phyloP scores from a whole-genome alignment of 2,113 vertebrate species.

The Pungitius pungitius region DNA sequence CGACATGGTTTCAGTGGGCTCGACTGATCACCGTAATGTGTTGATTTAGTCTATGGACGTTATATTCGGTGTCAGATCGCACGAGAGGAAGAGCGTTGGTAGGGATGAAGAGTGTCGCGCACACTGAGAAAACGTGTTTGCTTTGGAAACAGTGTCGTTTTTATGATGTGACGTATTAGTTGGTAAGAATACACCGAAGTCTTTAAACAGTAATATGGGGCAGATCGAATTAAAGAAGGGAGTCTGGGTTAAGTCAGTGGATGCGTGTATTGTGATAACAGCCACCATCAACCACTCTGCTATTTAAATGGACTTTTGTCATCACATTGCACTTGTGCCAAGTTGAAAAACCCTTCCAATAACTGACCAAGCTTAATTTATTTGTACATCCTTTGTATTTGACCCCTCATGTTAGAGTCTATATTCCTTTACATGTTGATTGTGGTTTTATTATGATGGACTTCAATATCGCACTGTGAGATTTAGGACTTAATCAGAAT shows the following conservation, averaged over 20 bases:
- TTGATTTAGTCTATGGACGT: slow-evolving; percentile 35
- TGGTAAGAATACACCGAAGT: neutral
- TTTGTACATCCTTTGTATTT: slow-evolving; percentile 34
- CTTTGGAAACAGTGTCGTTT: slow-evolving; percentile 2
- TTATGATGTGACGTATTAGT: neutral
- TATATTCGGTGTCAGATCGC: slow-evolving; percentile 12
- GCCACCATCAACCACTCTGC: neutral
- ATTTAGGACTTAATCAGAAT: neutral
- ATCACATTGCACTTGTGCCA: neutral
- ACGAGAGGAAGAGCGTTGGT: neutral
- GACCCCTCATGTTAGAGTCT: neutral
- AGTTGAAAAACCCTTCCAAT: neutral
- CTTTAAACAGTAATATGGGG: neutral
- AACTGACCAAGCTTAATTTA: slow-evolving; percentile 36
- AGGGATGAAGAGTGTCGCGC: neutral
- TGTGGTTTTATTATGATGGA: neutral
- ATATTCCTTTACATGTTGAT: neutral
- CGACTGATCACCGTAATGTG: slow-evolving; percentile 28
- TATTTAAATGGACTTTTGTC: neutral
- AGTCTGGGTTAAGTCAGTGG: slow-evolving; percentile 3
- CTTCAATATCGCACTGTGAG: neutral
- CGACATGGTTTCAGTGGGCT: neutral
- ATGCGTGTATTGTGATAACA: neutral
- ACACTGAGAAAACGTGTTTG: slow-evolving; percentile 2
- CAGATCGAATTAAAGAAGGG: slow-evolving; percentile 9